Conservation (phyloP, 2,888 invertebrate species). For the Oscheius myriophilus region DNA sequence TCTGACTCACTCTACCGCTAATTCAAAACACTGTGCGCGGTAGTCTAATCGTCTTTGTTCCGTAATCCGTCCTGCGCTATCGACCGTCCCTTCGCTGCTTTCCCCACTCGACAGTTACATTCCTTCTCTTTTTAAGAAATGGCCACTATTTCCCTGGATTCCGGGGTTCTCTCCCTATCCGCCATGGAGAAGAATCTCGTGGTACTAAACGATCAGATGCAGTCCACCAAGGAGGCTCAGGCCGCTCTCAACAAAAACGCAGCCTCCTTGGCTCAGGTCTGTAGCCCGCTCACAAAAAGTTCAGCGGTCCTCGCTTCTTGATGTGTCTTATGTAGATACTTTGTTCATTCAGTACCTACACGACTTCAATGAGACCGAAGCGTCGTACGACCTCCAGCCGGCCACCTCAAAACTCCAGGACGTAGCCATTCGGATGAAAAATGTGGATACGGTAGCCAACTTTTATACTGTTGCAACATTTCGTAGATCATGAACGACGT, state of each 20-base stretch:
- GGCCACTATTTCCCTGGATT: slow-evolving; percentile 34
- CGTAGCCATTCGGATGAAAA: slow-evolving; percentile 42
- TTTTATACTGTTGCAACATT: background rate
- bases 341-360: slow-evolving; percentile 54
- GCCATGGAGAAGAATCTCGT: slow-evolving; percentile 35
- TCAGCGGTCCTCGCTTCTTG: no score
- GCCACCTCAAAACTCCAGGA: slow-evolving; percentile 47
- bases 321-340: background rate
- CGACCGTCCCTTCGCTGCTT: background rate
- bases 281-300: background rate
- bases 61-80: no score
- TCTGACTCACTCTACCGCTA: no score
- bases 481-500: slow-evolving; percentile 37
- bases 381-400: slow-evolving; percentile 42
- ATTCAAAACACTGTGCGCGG: no score
- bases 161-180: slow-evolving; percentile 39
- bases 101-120: background rate
- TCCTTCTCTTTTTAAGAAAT: slow-evolving; percentile 5
- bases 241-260: slow-evolving; percentile 35
- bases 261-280: slow-evolving; percentile 39
- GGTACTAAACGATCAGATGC: slow-evolving; percentile 38
- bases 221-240: slow-evolving; percentile 36
- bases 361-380: slow-evolving; percentile 42
- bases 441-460: slow-evolving; percentile 33
- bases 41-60: no score